A percentile compares a stretch with the other conserved stretches of the same genome.
Conservation (phyloP, 2,113 vertebrate genomes). For the Conger conger region DNA sequence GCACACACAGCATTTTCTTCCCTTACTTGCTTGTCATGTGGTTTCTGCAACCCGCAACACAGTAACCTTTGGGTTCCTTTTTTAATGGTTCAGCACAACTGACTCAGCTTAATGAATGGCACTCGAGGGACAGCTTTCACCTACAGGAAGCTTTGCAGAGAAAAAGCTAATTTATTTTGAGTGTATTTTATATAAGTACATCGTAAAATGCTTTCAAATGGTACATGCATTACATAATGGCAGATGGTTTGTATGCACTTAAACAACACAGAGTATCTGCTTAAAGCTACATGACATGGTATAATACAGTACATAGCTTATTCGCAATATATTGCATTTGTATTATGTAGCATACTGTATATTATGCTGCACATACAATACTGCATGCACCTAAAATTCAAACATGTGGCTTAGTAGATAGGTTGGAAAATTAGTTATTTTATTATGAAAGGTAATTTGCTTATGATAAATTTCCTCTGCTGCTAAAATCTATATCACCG, state of each 20-base stretch:
- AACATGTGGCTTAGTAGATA: neutral
- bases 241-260: neutral
- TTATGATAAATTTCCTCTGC: no score
- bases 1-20: neutral
- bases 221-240: neutral
- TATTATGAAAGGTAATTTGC: neutral
- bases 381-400: neutral
- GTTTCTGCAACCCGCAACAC: neutral
- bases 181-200: neutral
- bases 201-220: neutral
- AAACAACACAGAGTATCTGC: neutral
- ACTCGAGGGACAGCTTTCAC: neutral
- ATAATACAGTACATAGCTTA: no score
- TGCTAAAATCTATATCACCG: neutral
- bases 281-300: neutral
- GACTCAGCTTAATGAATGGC: neutral
- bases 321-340: no score
- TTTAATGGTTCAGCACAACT: neutral
- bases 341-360: neutral
- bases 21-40: no score
- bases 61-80: neutral
- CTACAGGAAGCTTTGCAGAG: neutral
- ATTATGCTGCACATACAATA: neutral
- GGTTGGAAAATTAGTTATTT: neutral
- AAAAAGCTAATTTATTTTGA: neutral